Percentiles rank a stretch among this genome's conserved stretches.
phyloP scores from a whole-genome alignment of 2,113 vertebrate genomes.

The Rhinoptilus africanus region DNA sequence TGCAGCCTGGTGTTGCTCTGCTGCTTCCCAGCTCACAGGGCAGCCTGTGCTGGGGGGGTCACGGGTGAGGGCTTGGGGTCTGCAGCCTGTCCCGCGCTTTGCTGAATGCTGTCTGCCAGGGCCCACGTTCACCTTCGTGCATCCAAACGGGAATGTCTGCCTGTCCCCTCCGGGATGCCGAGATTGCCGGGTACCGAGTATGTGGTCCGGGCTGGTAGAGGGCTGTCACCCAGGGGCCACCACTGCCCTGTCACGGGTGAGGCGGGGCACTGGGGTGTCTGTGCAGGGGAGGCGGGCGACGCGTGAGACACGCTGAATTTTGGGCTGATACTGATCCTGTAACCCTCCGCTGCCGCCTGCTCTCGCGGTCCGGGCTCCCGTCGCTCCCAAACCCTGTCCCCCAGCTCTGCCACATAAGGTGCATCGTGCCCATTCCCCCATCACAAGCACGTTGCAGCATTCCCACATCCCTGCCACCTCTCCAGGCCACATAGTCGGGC shows the following conservation, averaged over 20 bases:
- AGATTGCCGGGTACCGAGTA: fast-evolving
- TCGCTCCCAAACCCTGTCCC: neutral
- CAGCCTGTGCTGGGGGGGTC: neutral
- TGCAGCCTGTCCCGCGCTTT: neutral
- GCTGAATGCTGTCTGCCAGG: neutral
- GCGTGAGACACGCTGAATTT: neutral
- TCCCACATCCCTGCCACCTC: neutral
- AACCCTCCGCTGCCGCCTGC: neutral
- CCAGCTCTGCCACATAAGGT: fast-evolving
- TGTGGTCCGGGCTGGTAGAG: neutral
- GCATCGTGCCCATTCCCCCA: fast-evolving
- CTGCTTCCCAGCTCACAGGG: fast-evolving
- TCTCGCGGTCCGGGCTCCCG: neutral
- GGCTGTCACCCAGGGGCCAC: neutral
- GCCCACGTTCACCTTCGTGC: fast-evolving
- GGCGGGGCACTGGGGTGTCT: neutral
- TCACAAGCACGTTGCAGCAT: neutral
- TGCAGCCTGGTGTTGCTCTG: fast-evolving
- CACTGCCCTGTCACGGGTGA: neutral
- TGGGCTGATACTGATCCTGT: fast-evolving
- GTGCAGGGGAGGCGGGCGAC: neutral
- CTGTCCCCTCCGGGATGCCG: fast-evolving
- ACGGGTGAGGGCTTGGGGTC: fast-evolving
- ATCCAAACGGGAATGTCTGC: fast-evolving
- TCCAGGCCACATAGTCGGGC: neutral